phyloP scores from a whole-genome alignment of 2,113 vertebrate species.

The Dendropsophus ebraccatus region DNA sequence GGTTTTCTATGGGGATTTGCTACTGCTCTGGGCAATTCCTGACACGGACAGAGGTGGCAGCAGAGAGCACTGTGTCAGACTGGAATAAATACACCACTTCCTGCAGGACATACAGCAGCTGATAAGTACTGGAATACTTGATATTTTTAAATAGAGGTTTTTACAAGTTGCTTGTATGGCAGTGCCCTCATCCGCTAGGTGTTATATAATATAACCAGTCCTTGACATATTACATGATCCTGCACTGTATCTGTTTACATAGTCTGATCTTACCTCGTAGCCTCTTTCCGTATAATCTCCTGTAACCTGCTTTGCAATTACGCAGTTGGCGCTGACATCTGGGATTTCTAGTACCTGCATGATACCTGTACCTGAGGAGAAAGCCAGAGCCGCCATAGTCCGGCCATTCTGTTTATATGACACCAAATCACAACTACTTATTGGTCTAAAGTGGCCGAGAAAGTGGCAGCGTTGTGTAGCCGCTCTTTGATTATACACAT shows the following conservation, averaged over 20 bases:
- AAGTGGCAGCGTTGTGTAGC: constrained; percentile 16
- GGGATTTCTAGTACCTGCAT: background rate
- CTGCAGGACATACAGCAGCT: no score
- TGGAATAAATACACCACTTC: no score
- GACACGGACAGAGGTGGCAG: no score
- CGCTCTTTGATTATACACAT: constrained; percentile 44
- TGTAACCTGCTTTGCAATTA: background rate
- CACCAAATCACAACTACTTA: constrained; percentile 32
- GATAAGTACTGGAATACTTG: no score
- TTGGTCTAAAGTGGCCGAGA: constrained; percentile 60
- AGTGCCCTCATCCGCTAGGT: no score
- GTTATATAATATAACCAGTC: no score
- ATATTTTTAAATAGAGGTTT: no score
- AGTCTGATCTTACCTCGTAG: background rate
- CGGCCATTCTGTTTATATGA: constrained; percentile 40
- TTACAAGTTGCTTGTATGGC: no score
- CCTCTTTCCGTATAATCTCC: background rate
- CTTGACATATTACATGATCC: background rate
- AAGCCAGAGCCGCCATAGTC: background rate
- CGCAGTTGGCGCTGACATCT: background rate
- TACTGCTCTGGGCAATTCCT: no score
- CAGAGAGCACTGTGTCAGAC: no score
- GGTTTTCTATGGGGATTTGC: no score
- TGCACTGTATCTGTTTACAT: background rate
- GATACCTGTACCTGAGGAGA: constrained; percentile 3